Base-by-base conservation (phyloP, 2,113 vertebrate genomes). In the Notothenia rossii region DNA sequence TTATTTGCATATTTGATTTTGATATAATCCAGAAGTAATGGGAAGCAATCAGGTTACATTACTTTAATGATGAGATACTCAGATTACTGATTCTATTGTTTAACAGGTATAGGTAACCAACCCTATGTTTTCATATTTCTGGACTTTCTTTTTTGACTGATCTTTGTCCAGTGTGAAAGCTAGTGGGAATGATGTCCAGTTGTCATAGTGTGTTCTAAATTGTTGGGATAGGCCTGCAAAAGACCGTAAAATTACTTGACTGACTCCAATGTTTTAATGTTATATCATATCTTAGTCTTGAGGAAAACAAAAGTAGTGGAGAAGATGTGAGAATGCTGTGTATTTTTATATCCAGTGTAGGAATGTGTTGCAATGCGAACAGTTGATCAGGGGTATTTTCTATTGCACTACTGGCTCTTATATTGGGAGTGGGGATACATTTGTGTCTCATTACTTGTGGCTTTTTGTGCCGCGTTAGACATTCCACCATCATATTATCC, bases 341-440 rank as follows among this genome's bases (percentile, higher is more conserved):
- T 82, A 72, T 71, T 81, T 83, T 79, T 17, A 29, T 10, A n/a
- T 74, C 54, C n/a, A 29, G 12, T 25, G 59, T 15, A 45, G 84
- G 60, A 75, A 75, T 79, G 75, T 77, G 45, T 66, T 58, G 63
- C 68, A 76, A 68, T 54, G 29, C 76, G 63, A 80, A 68, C 54
- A 45, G 63, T 13, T 75, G 55, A 77, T 71, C 40, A 15, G 25
- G 48, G 58, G 9, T 33, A 17, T 49, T 58, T 53, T 3, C 25
- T 68, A 56, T 29, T 50, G 20, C 73, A 4, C 48, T 40, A 10
- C 65, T 72, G 55, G 49, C 63, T 49, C 15, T 72, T 17, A 79
- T 68, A 50, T 56, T 17, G 17, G 4, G 1, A 45, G n/a, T n/a
- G 12, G 5, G 51, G 62, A 46, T 63, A 63, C n/a, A 85, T 79